A percentile compares a stretch with the other conserved stretches of the same genome.
phyloP scores from a whole-genome alignment of 2,797 vertebrate species.

The Eremophila alpestris region DNA sequence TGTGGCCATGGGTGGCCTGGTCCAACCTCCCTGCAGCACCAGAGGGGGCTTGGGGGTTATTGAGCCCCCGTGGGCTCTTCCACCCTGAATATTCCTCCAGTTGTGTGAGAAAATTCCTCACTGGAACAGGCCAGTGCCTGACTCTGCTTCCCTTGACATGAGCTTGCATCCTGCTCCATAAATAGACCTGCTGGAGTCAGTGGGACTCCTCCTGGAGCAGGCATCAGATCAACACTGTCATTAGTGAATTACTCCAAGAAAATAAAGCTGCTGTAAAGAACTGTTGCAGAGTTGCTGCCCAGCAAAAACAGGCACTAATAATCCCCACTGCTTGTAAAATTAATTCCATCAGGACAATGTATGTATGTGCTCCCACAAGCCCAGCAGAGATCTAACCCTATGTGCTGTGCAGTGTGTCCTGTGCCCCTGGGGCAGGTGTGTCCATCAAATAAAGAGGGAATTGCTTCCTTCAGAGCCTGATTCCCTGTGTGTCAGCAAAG shows the following conservation, averaged over 20 bases:
- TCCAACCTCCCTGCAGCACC: background rate
- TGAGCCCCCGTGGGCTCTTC: rapidly evolving
- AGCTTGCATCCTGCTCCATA: background rate
- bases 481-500: background rate
- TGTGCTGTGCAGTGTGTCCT: background rate
- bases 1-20: rapidly evolving
- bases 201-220: background rate
- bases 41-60: background rate
- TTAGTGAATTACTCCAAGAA: background rate
- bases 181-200: background rate
- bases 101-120: background rate
- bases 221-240: background rate
- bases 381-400: background rate
- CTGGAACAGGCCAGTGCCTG: background rate
- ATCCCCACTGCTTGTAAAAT: background rate
- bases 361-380: background rate
- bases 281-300: background rate
- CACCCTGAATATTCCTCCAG: background rate
- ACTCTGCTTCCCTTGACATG: background rate
- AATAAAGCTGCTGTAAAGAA: background rate
- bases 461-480: background rate
- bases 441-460: background rate
- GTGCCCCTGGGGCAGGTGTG: background rate
- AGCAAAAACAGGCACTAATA: background rate
- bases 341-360: background rate